Percentiles rank a stretch among this genome's conserved stretches.
phyloP scores from a whole-genome alignment of 53 echinoderm and acorn worm species.

The Paracentrotus lividus region DNA sequence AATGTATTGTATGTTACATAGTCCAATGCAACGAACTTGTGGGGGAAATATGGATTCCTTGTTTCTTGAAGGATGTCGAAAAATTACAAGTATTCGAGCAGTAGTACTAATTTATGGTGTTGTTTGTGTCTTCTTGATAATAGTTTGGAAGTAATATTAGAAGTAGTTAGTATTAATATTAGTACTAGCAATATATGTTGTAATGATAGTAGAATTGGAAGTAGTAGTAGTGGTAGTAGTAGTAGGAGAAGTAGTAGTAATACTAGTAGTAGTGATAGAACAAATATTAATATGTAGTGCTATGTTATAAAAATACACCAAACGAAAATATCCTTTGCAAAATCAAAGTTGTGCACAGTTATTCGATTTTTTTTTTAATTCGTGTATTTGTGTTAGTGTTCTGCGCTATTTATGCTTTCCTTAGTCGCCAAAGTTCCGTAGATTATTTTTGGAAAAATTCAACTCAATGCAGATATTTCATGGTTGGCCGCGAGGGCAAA shows the following conservation, averaged over 20 bases:
- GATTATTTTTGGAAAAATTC: background rate
- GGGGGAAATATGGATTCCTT: background rate
- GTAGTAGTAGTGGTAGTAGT: background rate
- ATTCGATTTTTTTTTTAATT: no score
- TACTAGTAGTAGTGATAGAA: background rate
- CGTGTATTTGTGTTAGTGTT: no score
- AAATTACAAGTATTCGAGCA: background rate
- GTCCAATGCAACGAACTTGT: background rate
- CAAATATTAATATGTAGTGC: background rate
- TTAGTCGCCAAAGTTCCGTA: background rate
- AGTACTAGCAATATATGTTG: background rate
- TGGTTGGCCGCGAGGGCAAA: background rate
- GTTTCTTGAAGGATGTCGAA: no score
- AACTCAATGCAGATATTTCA: background rate
- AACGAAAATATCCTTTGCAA: no score
- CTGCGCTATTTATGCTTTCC: background rate
- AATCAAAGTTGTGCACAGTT: no score
- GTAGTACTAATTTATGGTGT: background rate
- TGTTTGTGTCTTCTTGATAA: background rate
- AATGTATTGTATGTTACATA: background rate
- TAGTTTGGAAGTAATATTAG: background rate
- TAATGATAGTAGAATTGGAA: background rate
- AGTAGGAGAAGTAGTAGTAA: background rate
- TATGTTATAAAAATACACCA: no score
- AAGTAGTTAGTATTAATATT: no score